Evolutionary conservation across 2,888 invertebrate genomes (phyloP).

Genomic region (Cantharis rufa): DNA sequence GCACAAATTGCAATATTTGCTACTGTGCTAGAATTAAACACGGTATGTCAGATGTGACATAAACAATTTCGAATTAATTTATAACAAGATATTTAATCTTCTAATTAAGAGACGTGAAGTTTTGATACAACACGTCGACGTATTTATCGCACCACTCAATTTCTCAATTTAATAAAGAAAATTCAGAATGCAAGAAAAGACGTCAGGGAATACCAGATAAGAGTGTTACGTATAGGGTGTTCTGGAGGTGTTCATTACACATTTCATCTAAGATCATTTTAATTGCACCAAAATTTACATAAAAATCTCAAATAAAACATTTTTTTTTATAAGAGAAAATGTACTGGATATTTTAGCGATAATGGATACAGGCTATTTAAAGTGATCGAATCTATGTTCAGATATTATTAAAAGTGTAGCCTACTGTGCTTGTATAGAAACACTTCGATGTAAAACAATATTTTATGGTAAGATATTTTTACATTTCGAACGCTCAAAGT

Average conservation of each 20-base stretch:
- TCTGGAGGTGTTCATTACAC: background rate
- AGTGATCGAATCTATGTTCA: too few species aligned
- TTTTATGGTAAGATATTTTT: too few species aligned
- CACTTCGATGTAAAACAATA: too few species aligned
- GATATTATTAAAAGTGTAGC: too few species aligned
- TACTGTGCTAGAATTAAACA: constrained; percentile 9
- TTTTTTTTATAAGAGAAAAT: too few species aligned
- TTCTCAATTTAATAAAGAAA: background rate
- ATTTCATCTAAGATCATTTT: too few species aligned
- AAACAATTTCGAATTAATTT: constrained; percentile 35
- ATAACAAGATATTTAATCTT: constrained; percentile 17
- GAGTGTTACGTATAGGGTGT: background rate
- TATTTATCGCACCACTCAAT: background rate
- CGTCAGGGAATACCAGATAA: background rate
- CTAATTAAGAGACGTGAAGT: constrained; percentile 8
- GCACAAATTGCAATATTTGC: constrained; percentile 9
- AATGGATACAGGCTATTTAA: too few species aligned
- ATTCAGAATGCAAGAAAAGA: background rate
- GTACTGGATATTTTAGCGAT: too few species aligned
- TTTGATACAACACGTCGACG: background rate
- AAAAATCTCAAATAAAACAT: too few species aligned
- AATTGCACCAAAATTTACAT: too few species aligned
- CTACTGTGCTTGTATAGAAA: too few species aligned
- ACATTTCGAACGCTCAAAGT: too few species aligned
- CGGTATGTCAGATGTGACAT: constrained; percentile 28